Conservation (phyloP, 2,113 vertebrate genomes). For the Xyliphius kryptos region DNA sequence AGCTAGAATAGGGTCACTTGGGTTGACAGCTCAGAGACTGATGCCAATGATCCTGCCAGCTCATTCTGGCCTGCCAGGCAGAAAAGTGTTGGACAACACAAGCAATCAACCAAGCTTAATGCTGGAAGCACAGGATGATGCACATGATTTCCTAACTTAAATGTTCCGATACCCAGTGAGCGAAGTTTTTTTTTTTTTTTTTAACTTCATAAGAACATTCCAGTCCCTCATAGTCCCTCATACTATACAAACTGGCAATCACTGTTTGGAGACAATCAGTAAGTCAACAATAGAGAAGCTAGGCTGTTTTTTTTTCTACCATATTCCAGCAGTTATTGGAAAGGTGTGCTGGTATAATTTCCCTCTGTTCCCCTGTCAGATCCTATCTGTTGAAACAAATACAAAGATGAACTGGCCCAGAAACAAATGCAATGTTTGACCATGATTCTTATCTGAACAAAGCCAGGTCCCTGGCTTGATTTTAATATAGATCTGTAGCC, state of each 20-base stretch:
- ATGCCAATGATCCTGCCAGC: slow-evolving; percentile 52
- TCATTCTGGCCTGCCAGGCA: slow-evolving; percentile 29
- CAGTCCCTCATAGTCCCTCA: too few relatives aligned
- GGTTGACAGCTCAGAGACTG: slow-evolving; percentile 57
- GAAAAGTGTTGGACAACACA: slow-evolving; percentile 50
- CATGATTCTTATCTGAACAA: slow-evolving; percentile 51
- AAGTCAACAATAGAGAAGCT: too few relatives aligned
- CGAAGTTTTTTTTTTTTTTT: too few relatives aligned
- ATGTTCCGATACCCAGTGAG: background rate
- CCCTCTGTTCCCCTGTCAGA: slow-evolving; percentile 49
- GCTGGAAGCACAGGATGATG: background rate
- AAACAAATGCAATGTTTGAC: slow-evolving; percentile 49
- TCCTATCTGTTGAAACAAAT: slow-evolving; percentile 53
- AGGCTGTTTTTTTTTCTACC: too few relatives aligned
- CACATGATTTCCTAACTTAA: background rate
- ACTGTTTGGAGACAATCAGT: too few relatives aligned
- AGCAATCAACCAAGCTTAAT: slow-evolving; percentile 50
- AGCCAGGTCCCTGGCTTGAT: slow-evolving; percentile 52
- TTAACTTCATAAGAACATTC: too few relatives aligned
- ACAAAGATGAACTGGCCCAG: slow-evolving; percentile 49
- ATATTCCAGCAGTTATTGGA: slow-evolving; percentile 39
- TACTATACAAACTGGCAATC: too few relatives aligned
- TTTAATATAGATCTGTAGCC: slow-evolving; percentile 65
- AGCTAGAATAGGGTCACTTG: slow-evolving; percentile 43
- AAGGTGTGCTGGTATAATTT: slow-evolving; percentile 53